Conservation (phyloP, 2,888 invertebrate genomes). For the Thereva nobilitata region DNA sequence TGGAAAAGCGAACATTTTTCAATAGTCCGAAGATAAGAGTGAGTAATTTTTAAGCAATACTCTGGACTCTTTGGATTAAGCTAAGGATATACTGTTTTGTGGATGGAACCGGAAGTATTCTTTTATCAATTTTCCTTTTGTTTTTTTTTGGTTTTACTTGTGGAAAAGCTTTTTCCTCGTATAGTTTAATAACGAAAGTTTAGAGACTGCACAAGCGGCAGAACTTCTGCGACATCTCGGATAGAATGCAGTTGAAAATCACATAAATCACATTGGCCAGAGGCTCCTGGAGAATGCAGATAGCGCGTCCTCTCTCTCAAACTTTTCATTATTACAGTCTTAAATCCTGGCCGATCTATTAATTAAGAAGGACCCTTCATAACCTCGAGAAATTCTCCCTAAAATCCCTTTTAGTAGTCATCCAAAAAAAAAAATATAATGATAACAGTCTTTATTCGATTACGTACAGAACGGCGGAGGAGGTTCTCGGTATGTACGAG, state of each 20-base stretch:
- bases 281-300: constrained; percentile 16
- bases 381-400: background rate
- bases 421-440: background rate
- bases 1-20: too few species aligned
- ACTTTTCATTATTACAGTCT: constrained; percentile 15
- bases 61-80: too few species aligned
- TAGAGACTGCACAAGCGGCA: too few species aligned
- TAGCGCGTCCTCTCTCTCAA: background rate
- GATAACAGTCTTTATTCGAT: background rate
- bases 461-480: background rate
- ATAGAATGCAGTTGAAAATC: background rate
- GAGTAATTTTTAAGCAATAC: too few species aligned
- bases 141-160: too few species aligned
- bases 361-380: constrained; percentile 1
- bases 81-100: too few species aligned
- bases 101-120: too few species aligned
- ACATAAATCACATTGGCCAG: constrained; percentile 6
- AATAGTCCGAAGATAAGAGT: too few species aligned
- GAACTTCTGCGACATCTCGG: constrained; percentile 11
- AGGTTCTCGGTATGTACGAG: background rate
- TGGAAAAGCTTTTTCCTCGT: too few species aligned
- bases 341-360: constrained; percentile 12
- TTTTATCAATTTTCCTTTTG: too few species aligned
- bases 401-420: too few species aligned
- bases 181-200: too few species aligned